A percentile compares a stretch with the other conserved stretches of the same genome.
These are phyloP conservation scores for Progne subis DNA, from an alignment of 2,113 vertebrate genomes.

Conservation along the genomic window DNA sequence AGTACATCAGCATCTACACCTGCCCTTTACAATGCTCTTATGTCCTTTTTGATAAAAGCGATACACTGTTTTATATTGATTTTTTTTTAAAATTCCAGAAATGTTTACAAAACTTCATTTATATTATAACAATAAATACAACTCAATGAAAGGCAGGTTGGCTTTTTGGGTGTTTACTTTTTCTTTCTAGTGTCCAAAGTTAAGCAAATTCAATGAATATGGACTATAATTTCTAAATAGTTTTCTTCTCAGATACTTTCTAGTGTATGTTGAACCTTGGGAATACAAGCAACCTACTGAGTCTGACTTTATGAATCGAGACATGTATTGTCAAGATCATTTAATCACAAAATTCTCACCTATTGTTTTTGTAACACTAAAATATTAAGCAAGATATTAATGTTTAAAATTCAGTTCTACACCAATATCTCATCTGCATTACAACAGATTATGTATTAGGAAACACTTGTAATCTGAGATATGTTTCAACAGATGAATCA, in stretches of 20 bases:
- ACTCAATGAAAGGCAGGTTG: neutral
- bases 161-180: neutral
- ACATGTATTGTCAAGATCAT: neutral
- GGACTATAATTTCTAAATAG: neutral
- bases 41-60: neutral
- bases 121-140: neutral
- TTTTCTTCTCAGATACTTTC: neutral
- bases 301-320: neutral
- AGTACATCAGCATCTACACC: neutral
- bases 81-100: neutral
- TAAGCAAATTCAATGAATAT: neutral
- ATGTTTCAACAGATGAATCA: neutral
- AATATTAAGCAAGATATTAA: neutral
- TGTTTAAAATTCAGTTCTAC: neutral
- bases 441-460: neutral
- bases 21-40: neutral
- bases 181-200: neutral
- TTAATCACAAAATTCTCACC: neutral
- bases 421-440: neutral
- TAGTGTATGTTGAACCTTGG: neutral
- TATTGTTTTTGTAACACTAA: neutral
- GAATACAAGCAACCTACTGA: neutral
- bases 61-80: neutral
- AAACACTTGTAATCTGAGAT: neutral
- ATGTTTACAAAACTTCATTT: neutral